Evolutionary conservation across 2,797 vertebrate genomes (phyloP).

Genomic region (Vipera latastei): DNA sequence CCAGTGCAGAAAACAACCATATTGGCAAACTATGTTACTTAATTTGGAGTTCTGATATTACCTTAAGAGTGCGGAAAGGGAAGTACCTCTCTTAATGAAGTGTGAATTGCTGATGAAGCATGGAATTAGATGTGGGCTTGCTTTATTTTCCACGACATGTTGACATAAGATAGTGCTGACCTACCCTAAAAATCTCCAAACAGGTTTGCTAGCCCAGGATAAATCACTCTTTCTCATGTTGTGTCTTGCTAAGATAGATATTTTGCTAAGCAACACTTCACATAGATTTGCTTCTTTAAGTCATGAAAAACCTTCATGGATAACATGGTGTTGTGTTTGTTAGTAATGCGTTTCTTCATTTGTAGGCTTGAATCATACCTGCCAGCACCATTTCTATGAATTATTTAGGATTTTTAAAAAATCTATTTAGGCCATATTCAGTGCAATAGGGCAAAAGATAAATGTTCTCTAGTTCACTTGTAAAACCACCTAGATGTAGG

Average conservation of each 20-base stretch:
- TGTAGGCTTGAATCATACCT: neutral
- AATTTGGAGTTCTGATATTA: neutral
- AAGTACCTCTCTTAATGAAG: neutral
- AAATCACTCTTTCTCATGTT: neutral
- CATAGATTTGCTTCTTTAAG: neutral
- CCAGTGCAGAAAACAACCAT: neutral
- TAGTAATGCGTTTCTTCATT: neutral
- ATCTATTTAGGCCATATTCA: neutral
- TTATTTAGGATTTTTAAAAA: neutral
- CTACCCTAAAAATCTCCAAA: neutral
- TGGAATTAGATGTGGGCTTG: constrained; percentile 9
- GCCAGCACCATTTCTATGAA: neutral
- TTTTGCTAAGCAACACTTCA: neutral
- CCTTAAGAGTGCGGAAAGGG: neutral
- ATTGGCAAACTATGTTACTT: neutral
- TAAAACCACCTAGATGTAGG: neutral
- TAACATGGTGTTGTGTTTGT: neutral
- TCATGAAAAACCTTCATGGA: neutral
- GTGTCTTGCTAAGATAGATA: neutral
- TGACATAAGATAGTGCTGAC: neutral
- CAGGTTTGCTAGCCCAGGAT: neutral
- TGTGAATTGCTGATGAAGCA: constrained; percentile 12
- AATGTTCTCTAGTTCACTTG: neutral
- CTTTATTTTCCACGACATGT: constrained; percentile 11
- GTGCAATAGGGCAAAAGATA: neutral